Percentiles rank a stretch among this genome's conserved stretches.
These are phyloP conservation scores for Eciton burchellii DNA, from an alignment of 1,140 invertebrate species.

Conservation along the genomic window DNA sequence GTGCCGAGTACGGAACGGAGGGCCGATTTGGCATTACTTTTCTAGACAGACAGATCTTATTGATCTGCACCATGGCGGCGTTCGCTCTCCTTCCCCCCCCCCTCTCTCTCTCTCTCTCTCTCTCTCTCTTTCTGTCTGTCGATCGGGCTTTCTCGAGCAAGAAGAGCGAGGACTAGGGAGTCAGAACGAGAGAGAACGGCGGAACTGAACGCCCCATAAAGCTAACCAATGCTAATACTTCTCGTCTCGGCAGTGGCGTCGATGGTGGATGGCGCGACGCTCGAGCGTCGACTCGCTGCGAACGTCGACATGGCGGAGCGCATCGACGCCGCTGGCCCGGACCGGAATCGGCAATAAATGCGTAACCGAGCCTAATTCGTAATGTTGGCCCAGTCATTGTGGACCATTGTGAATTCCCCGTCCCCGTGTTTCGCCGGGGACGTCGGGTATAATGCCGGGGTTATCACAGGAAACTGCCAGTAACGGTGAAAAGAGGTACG, in stretches of 20 bases:
- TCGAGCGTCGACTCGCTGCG: slow-evolving; percentile 13
- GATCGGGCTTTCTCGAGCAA: slow-evolving; percentile 39
- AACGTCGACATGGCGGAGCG: slow-evolving; percentile 27
- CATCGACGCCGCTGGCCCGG: slow-evolving; percentile 75
- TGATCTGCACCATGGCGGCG: slow-evolving; percentile 76
- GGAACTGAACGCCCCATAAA: slow-evolving; percentile 86
- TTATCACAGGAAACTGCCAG: slow-evolving; percentile 83
- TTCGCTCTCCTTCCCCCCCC: slow-evolving; percentile 1
- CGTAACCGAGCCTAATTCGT: slow-evolving; percentile 85
- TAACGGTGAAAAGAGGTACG: slow-evolving; percentile 74
- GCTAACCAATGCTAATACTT: slow-evolving; percentile 86
- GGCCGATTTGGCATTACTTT: slow-evolving; percentile 83
- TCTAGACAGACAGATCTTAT: slow-evolving; percentile 84
- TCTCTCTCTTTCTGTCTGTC: slow-evolving; percentile 2
- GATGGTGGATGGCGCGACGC: slow-evolving; percentile 60
- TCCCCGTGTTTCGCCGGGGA: slow-evolving; percentile 56
- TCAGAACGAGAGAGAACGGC: slow-evolving; percentile 73
- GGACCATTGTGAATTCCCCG: slow-evolving; percentile 78
- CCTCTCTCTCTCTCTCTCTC: neutral
- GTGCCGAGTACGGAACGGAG: slow-evolving; percentile 65
- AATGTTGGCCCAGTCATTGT: slow-evolving; percentile 83
- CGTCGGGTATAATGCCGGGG: slow-evolving; percentile 74
- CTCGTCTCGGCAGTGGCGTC: slow-evolving; percentile 83
- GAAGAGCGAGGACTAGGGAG: slow-evolving; percentile 35
- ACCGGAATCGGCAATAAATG: slow-evolving; percentile 84